Evolutionary conservation across 2,797 vertebrate species (phyloP).

Genomic region (Numenius phaeopus): DNA sequence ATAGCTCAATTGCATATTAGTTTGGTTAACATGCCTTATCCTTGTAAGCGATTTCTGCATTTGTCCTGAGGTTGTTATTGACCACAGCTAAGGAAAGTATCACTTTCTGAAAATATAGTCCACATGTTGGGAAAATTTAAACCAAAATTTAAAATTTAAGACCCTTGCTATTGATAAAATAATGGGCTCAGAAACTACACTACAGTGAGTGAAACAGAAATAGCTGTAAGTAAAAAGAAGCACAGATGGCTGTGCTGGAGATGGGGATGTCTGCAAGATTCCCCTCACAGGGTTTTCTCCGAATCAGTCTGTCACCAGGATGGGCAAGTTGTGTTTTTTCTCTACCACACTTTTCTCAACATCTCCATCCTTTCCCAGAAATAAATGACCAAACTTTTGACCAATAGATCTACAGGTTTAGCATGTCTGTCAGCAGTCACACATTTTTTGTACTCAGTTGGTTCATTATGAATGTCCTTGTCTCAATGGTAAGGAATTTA

Average conservation of each 20-base stretch:
- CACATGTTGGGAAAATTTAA: background rate
- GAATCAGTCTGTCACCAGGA: background rate
- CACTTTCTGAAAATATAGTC: background rate
- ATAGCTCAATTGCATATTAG: background rate
- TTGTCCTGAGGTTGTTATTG: background rate
- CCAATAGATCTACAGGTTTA: background rate
- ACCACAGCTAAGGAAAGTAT: background rate
- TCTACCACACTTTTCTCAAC: background rate
- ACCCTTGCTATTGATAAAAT: background rate
- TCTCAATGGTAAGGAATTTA: background rate
- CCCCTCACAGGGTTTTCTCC: background rate
- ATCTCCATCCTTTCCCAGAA: background rate
- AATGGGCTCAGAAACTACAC: background rate
- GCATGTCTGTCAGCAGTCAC: background rate
- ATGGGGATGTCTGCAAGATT: background rate
- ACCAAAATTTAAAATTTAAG: background rate
- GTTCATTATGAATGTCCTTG: background rate
- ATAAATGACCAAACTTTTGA: background rate
- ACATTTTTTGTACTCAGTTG: background rate
- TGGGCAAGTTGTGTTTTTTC: background rate
- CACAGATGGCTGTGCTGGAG: background rate
- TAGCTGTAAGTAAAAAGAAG: background rate
- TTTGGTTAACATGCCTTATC: background rate
- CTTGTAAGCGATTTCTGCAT: background rate
- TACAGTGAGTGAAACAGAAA: background rate